phyloP scores from a whole-genome alignment of 2,797 vertebrate genomes.

The Hemibagrus guttatus region DNA sequence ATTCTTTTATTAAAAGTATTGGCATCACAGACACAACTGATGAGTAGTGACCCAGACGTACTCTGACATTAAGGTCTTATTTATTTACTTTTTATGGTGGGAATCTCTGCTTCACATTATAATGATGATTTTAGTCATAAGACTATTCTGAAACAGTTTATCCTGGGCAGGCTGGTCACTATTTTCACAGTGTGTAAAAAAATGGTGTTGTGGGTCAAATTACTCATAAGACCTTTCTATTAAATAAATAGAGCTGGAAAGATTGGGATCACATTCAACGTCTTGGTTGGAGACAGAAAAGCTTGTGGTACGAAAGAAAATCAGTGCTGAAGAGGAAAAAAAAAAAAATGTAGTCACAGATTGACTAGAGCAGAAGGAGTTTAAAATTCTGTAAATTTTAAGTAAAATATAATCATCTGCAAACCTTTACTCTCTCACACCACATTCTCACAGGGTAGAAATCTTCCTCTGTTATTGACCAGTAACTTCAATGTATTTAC shows the following conservation, averaged over 20 bases:
- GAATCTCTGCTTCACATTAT: background rate
- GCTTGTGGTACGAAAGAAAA: slow-evolving; percentile 5
- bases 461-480: background rate
- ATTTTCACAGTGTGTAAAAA: slow-evolving; percentile 41
- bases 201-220: slow-evolving; percentile 12
- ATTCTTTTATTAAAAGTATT: slow-evolving; percentile 78
- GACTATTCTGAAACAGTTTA: background rate
- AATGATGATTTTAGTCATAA: background rate
- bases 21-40: slow-evolving; percentile 70
- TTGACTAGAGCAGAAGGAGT: slow-evolving; percentile 41
- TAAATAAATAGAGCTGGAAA: slow-evolving; percentile 54
- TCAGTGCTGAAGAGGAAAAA: slow-evolving; percentile 61
- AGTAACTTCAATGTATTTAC: slow-evolving; percentile 29
- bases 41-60: slow-evolving; percentile 31
- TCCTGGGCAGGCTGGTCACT: slow-evolving; percentile 14
- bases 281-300: background rate
- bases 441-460: background rate
- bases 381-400: slow-evolving; percentile 10
- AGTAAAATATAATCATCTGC: background rate
- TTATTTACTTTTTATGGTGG: background rate
- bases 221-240: slow-evolving; percentile 14
- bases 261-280: slow-evolving; percentile 17
- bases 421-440: background rate
- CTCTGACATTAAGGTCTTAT: background rate
- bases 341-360: slow-evolving; percentile 49